Percentiles rank a stretch among this genome's conserved stretches.
Conservation (phyloP, 2,113 vertebrate species). For the Glareola pratincola region DNA sequence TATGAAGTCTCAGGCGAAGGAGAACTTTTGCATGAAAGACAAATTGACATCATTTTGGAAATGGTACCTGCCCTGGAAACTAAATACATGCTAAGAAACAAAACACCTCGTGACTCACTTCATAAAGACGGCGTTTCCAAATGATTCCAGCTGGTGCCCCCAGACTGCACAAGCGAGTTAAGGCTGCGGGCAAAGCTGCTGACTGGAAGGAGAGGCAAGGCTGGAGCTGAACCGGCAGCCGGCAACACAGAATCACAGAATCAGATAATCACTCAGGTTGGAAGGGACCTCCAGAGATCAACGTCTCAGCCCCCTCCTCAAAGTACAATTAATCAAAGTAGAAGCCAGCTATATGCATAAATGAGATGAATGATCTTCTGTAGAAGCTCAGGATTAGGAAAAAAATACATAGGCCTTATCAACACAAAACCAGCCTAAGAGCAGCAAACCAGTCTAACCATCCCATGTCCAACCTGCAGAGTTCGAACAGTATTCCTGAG, state of each 20-base stretch:
- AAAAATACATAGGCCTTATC: background rate
- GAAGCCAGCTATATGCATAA: background rate
- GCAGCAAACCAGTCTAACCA: background rate
- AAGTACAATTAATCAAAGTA: background rate
- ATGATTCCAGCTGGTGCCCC: background rate
- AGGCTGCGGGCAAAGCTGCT: background rate
- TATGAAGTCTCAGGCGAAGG: background rate
- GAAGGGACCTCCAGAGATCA: background rate
- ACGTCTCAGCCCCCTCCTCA: background rate
- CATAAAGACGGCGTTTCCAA: background rate
- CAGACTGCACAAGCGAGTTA: background rate
- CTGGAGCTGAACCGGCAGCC: background rate
- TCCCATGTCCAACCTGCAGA: background rate
- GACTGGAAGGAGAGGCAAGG: background rate
- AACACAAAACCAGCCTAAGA: background rate
- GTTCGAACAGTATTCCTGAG: background rate
- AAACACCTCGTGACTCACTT: background rate
- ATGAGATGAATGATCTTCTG: background rate
- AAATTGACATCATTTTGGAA: background rate
- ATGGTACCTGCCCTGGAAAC: background rate
- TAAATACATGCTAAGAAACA: background rate
- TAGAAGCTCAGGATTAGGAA: background rate
- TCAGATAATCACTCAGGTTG: fast-evolving
- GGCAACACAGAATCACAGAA: background rate
- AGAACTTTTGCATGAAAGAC: background rate